A percentile compares a stretch with the other conserved stretches of the same genome.
Conservation (phyloP, 2,797 vertebrate genomes). For the Phataginus tetradactyla region DNA sequence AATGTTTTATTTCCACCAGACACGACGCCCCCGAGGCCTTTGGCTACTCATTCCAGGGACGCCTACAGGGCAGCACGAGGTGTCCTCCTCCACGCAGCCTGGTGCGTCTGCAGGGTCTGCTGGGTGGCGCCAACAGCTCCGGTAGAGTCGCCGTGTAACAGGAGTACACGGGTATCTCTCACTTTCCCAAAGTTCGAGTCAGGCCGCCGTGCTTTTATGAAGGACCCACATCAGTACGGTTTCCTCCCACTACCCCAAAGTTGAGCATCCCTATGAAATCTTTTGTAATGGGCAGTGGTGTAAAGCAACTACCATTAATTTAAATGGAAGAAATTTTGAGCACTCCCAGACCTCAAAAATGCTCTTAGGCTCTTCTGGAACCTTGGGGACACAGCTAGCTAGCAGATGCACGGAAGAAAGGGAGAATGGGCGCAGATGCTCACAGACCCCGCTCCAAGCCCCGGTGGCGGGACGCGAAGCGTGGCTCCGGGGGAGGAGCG, state of each 20-base stretch:
- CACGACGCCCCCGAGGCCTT: too few species aligned
- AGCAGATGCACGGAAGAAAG: rapidly evolving
- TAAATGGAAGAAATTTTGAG: background rate
- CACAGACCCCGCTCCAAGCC: background rate
- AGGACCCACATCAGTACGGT: background rate
- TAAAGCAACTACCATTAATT: background rate
- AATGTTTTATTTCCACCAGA: too few species aligned
- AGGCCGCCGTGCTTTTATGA: background rate
- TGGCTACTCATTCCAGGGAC: too few species aligned
- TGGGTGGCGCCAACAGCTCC: too few species aligned
- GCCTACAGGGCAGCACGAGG: too few species aligned
- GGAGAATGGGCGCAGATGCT: background rate
- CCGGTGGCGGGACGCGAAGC: rapidly evolving
- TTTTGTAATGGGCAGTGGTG: too few species aligned
- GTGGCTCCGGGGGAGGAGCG: background rate
- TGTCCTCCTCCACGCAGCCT: too few species aligned
- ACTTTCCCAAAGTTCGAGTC: background rate
- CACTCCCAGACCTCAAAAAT: background rate
- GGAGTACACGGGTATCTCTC: background rate
- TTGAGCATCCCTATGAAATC: too few species aligned
- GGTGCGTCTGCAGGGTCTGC: too few species aligned
- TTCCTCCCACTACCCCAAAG: background rate
- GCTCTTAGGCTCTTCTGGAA: background rate
- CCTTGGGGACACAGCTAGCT: background rate
- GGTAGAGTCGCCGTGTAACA: rapidly evolving